Base-by-base conservation (phyloP, 2,888 invertebrate species). In the Drosophila robusta region DNA sequence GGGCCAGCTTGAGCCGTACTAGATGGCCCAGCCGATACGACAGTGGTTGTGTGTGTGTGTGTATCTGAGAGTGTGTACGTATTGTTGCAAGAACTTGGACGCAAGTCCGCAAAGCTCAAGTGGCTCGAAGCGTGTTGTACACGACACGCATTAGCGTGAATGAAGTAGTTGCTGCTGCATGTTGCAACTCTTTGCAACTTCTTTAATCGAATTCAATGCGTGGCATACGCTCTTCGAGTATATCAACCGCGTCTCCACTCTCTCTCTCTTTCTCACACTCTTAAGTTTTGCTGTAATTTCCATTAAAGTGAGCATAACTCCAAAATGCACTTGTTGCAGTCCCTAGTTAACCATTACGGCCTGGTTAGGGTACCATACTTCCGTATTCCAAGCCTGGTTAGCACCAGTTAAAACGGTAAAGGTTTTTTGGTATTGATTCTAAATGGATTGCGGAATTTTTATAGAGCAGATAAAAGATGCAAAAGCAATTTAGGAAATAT, bases 141-240 rank as follows among this genome's bases (percentile, higher is more conserved):
- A 79, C 87, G 89, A 87, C 89, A 90, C 80, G 90, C 89, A 90
- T 90, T 89, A 87, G 89, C 85, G 89, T 80, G 87, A 86, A 86
- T 86, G 73, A 89, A 89, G 87, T 75, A 82, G 85, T 84, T 87
- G 72, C 58, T 66, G 66, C 45, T 56, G 36, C 52, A 36, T 58
- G 18, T 16, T 64, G 71, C 70, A 58, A 62, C 70, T 60, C 60
- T 65, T 54, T 64, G 47, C 60, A 65, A 64, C 55, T 76, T 75
- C 72, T 72, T 81, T 86, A 80, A 86, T 87, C 89, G 87, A 87
- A 84, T 78, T 52, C 61, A 71, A 67, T 78, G 70, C 80, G 32
- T 58, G 57, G 50, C 72, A 64, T 65, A 18, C 45, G 46, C 47
- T 51, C 34, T 18, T 8, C 9, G 22, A 64, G n/a, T 29, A n/a